phyloP scores from a whole-genome alignment of 37 sponge, comb jelly and placozoan species.

The Bolinopsis microptera region DNA sequence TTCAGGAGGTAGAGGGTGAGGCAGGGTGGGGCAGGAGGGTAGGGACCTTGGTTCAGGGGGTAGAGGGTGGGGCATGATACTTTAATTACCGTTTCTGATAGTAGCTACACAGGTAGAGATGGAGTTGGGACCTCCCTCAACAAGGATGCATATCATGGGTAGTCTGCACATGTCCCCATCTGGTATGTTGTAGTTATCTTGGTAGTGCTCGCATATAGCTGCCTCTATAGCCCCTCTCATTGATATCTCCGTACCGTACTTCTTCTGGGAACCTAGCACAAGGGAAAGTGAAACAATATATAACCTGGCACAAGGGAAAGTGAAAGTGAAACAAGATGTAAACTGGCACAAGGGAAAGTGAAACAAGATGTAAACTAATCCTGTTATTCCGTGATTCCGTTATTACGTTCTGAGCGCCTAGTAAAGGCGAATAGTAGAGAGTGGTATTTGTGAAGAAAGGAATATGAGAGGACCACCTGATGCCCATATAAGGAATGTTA shows the following conservation, averaged over 20 bases:
- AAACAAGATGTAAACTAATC: no score
- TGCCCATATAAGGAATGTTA: no score
- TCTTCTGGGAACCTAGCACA: neutral
- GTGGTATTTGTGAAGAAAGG: no score
- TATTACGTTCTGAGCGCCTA: no score
- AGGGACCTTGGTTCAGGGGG: no score
- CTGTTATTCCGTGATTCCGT: no score
- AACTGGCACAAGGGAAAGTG: neutral
- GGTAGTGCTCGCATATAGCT: constrained; percentile 18
- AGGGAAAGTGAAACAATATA: neutral
- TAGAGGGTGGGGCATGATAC: neutral
- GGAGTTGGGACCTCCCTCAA: constrained; percentile 55
- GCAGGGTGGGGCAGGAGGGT: no score
- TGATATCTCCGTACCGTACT: constrained; percentile 26
- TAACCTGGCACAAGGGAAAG: neutral
- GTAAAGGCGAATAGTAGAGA: no score
- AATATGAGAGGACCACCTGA: neutral
- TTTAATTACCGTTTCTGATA: neutral
- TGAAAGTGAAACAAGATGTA: neutral
- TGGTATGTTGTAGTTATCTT: neutral
- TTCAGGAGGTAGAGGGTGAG: no score
- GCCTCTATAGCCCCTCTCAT: constrained; percentile 31
- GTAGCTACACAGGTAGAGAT: constrained; percentile 3
- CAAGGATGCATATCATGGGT: constrained; percentile 43
- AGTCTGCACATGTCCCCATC: constrained; percentile 19